phyloP scores from a whole-genome alignment of 1,140 invertebrate species.

The Neotoxoptera formosana region DNA sequence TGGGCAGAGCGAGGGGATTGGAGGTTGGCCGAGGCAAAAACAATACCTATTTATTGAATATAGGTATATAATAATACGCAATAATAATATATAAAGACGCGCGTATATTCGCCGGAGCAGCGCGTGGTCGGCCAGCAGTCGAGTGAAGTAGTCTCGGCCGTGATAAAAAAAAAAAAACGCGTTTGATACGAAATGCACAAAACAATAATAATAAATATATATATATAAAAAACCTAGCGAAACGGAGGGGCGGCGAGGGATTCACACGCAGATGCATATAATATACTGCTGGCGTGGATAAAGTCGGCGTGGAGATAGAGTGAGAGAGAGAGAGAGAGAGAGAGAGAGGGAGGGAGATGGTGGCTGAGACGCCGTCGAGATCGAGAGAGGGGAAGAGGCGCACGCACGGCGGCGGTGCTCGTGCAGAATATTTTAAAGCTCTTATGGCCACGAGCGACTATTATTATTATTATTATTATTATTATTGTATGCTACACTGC shows the following conservation, averaged over 20 bases:
- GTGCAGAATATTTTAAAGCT: slow-evolving; percentile 55
- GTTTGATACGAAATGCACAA: not conserved
- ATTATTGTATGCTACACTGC: not conserved
- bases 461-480: too few species aligned
- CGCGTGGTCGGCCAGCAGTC: not conserved
- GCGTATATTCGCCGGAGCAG: not conserved
- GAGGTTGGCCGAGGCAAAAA: not conserved
- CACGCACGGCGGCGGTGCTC: not conserved
- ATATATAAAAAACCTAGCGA: not conserved
- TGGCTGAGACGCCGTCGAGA: not conserved
- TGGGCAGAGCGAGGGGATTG: not conserved
- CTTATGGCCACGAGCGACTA: slow-evolving; percentile 33
- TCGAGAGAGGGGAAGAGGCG: not conserved
- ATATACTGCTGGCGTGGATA: not conserved
- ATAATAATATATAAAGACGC: not conserved
- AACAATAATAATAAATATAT: too few species aligned
- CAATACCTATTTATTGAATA: not conserved
- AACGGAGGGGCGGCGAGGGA: not conserved
- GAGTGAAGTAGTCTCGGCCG: not conserved
- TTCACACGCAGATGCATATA: not conserved
- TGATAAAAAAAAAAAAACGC: not conserved
- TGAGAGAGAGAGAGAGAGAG: not conserved
- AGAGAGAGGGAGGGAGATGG: too few species aligned
- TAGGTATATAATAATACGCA: not conserved
- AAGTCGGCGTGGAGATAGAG: not conserved